phyloP scores from a whole-genome alignment of 2,888 invertebrate species.

The Beris morrisii region DNA sequence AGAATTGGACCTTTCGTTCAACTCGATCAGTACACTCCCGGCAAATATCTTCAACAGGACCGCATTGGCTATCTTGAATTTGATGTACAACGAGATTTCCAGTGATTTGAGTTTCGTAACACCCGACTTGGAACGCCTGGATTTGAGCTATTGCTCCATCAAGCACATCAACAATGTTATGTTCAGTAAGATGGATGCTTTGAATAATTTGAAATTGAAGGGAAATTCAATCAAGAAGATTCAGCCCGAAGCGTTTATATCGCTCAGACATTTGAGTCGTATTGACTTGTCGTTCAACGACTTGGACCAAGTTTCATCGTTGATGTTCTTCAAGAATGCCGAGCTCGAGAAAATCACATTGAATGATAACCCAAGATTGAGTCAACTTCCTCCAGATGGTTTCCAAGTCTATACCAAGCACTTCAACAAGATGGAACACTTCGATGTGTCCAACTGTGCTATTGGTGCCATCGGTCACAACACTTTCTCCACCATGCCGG shows the following conservation, averaged over 20 bases:
- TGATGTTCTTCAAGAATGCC: constrained; percentile 70
- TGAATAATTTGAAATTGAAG: constrained; percentile 69
- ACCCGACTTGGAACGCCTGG: constrained; percentile 66
- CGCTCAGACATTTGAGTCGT: constrained; percentile 67
- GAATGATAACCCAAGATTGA: constrained; percentile 70
- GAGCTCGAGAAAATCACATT: constrained; percentile 70
- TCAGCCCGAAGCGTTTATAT: constrained; percentile 68
- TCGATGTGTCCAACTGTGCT: constrained; percentile 76
- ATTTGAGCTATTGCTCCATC: constrained; percentile 70
- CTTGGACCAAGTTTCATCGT: constrained; percentile 66
- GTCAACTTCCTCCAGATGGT: constrained; percentile 66
- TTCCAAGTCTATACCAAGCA: constrained; percentile 65
- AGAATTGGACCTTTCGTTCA: constrained; percentile 73
- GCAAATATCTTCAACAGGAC: constrained; percentile 68
- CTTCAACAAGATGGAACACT: constrained; percentile 67
- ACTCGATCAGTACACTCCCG: constrained; percentile 66
- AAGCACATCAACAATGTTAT: constrained; percentile 66
- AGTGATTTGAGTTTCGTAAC: constrained; percentile 65
- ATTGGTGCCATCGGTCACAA: constrained; percentile 64
- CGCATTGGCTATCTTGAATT: constrained; percentile 67
- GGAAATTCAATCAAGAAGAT: constrained; percentile 71
- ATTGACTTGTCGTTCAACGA: constrained; percentile 76
- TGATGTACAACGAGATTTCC: constrained; percentile 70
- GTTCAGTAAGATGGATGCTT: constrained; percentile 64
- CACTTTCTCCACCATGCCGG: constrained; percentile 72